These are phyloP conservation scores for Diachasma alloeum DNA, from an alignment of 1,140 invertebrate genomes.

Conservation along the genomic window DNA sequence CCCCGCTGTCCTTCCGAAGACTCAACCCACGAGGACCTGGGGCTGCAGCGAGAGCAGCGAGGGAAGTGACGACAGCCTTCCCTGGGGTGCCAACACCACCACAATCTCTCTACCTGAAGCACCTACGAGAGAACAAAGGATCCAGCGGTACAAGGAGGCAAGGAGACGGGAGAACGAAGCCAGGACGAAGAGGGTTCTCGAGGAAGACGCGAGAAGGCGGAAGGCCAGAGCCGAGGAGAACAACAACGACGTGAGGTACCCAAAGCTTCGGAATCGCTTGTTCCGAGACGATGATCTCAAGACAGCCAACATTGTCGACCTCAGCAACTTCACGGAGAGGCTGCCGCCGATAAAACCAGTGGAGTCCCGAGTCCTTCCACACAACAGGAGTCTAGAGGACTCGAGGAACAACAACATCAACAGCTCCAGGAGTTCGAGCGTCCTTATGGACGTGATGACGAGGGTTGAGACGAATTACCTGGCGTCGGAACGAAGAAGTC, in stretches of 20 bases:
- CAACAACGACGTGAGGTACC: constrained; percentile 24
- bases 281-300: not conserved
- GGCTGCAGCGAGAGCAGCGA: constrained; percentile 63
- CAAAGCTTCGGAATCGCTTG: not conserved
- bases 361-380: not conserved
- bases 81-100: constrained; percentile 51
- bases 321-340: not conserved
- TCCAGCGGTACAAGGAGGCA: constrained; percentile 59
- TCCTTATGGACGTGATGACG: not conserved
- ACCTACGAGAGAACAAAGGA: constrained; percentile 57
- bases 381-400: not conserved
- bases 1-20: constrained; percentile 40
- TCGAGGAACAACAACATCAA: constrained; percentile 10
- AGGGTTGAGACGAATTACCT: constrained; percentile 35
- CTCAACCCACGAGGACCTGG: constrained; percentile 46
- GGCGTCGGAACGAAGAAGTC: constrained; percentile 50
- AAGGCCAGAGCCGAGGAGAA: constrained; percentile 47
- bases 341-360: constrained; percentile 11
- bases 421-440: not conserved
- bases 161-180: constrained; percentile 59
- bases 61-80: constrained; percentile 61
- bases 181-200: constrained; percentile 51
- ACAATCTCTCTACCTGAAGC: constrained; percentile 43
- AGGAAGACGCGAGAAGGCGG: constrained; percentile 55
- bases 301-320: not conserved